Conservation (phyloP, 2,888 invertebrate species). For the Drosophila mimica region DNA sequence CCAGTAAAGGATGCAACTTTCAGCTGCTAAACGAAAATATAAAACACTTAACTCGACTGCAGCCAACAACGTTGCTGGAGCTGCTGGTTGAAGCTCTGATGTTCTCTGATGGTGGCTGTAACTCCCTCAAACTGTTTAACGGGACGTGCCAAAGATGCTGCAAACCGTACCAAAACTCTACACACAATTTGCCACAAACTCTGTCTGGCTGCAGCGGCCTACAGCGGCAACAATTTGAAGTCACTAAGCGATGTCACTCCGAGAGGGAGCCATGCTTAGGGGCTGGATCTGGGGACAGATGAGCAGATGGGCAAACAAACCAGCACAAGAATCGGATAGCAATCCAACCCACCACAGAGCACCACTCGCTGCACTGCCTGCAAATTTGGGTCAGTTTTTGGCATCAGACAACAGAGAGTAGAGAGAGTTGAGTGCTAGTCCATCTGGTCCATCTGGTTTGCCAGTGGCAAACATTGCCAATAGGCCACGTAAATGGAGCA, state of each 20-base stretch:
- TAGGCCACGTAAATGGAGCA: slow-evolving; percentile 31
- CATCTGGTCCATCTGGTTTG: slow-evolving; percentile 49
- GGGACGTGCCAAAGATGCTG: slow-evolving; percentile 46
- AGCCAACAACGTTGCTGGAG: slow-evolving; percentile 20
- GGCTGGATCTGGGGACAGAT: slow-evolving; percentile 10
- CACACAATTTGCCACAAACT: slow-evolving; percentile 22
- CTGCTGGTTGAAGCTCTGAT: slow-evolving; percentile 2
- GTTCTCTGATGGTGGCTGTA: slow-evolving; percentile 24
- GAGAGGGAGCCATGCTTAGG: slow-evolving; percentile 7
- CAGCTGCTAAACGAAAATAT: slow-evolving; percentile 81
- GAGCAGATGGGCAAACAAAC: slow-evolving; percentile 57
- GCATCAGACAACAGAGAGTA: slow-evolving; percentile 51
- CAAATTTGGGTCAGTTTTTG: slow-evolving; percentile 79
- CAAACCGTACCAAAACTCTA: slow-evolving; percentile 33
- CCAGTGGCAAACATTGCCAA: slow-evolving; percentile 59
- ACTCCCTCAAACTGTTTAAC: slow-evolving; percentile 47
- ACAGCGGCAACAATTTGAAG: slow-evolving; percentile 66
- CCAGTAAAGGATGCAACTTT: slow-evolving; percentile 75
- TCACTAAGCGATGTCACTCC: slow-evolving; percentile 41
- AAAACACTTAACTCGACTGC: slow-evolving; percentile 76
- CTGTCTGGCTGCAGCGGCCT: slow-evolving; percentile 33
- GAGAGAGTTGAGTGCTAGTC: slow-evolving; percentile 11
- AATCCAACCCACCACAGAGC: background rate
- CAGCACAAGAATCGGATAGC: slow-evolving; percentile 27
- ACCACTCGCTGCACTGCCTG: slow-evolving; percentile 33